Conservation (phyloP, 35 echinoderm and acorn worm genomes). For the Holothuria glaberrima region DNA sequence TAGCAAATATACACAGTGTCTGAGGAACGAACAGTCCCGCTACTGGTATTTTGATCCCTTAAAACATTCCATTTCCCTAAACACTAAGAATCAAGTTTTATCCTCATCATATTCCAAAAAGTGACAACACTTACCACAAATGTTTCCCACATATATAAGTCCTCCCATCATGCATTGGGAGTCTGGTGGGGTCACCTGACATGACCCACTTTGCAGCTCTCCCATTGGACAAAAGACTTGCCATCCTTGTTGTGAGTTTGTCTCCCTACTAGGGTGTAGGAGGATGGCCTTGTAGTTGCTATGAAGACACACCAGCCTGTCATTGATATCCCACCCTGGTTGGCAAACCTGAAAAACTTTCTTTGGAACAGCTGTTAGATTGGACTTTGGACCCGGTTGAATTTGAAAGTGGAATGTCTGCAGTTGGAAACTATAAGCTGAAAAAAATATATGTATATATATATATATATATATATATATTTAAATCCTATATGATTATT, state of each 20-base stretch:
- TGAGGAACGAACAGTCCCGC: too few relatives aligned
- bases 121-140: conserved; percentile 21
- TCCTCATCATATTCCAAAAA: too few relatives aligned
- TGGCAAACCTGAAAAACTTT: not conserved
- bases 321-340: conserved; percentile 15
- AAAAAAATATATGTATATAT: too few relatives aligned
- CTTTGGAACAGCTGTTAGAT: not conserved
- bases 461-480: too few relatives aligned
- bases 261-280: too few relatives aligned
- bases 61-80: too few relatives aligned
- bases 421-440: too few relatives aligned
- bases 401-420: too few relatives aligned
- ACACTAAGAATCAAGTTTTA: too few relatives aligned
- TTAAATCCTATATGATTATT: too few relatives aligned
- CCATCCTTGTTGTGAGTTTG: not conserved
- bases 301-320: conserved; percentile 6
- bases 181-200: conserved; percentile 9
- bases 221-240: not conserved
- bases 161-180: not conserved
- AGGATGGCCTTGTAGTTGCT: not conserved
- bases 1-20: too few relatives aligned
- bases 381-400: not conserved
- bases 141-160: conserved; percentile 11
- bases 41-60: too few relatives aligned
- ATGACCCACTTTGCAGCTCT: not conserved